Percentiles rank a stretch among this genome's conserved stretches.
Evolutionary conservation across 2,888 invertebrate species (phyloP).

Genomic region (Polyommatus icarus): DNA sequence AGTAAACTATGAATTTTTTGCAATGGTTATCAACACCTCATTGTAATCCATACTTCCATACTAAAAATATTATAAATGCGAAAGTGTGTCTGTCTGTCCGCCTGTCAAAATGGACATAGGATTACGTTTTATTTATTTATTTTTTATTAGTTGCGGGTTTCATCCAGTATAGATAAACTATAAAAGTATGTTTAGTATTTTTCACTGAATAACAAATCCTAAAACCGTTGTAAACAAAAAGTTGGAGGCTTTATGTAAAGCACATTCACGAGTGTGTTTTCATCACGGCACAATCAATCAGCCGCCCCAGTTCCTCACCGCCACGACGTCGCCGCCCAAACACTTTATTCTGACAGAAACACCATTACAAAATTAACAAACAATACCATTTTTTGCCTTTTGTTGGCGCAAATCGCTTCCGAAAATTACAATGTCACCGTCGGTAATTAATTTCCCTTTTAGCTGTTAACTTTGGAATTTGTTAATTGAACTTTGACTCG

Average conservation of each 20-base stretch:
- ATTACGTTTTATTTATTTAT: too few species aligned
- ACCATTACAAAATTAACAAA: slow-evolving; percentile 29
- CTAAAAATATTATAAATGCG: too few species aligned
- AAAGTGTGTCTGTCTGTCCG: too few species aligned
- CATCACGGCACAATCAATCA: slow-evolving; percentile 15
- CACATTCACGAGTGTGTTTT: slow-evolving; percentile 22
- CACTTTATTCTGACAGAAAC: slow-evolving; percentile 26
- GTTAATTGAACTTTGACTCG: not conserved
- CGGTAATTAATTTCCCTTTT: slow-evolving; percentile 13
- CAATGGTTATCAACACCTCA: too few species aligned
- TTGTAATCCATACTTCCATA: too few species aligned
- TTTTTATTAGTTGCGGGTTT: too few species aligned
- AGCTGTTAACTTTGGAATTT: not conserved
- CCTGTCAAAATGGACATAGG: too few species aligned
- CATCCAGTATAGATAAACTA: too few species aligned
- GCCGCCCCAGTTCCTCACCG: slow-evolving; percentile 6
- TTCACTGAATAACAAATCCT: not conserved
- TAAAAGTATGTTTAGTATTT: not conserved
- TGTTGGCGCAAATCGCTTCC: slow-evolving; percentile 8
- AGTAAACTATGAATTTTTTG: too few species aligned
- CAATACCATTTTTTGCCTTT: slow-evolving; percentile 24
- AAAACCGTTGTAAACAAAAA: not conserved
- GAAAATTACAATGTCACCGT: slow-evolving; percentile 5
- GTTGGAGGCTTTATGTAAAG: slow-evolving; percentile 4
- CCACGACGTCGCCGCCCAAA: slow-evolving; percentile 19